Conservation (phyloP, 2,888 invertebrate species). For the Lomographa bimaculata region DNA sequence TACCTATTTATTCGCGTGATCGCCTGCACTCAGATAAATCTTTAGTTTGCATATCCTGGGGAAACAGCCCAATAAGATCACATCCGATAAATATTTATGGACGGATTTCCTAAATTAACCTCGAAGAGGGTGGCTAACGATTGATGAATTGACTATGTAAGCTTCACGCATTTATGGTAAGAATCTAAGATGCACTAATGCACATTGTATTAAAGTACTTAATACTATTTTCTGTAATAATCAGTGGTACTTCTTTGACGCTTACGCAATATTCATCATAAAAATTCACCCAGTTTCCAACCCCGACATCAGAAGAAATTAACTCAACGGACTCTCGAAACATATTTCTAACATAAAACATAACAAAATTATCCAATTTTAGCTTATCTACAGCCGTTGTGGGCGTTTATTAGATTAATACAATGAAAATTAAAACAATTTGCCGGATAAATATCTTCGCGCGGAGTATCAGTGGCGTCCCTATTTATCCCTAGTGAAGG, state of each 20-base stretch:
- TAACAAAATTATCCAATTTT: constrained; percentile 64
- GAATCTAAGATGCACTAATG: no score
- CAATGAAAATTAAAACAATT: constrained; percentile 85
- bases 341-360: constrained; percentile 66
- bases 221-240: no score
- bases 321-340: constrained; percentile 52
- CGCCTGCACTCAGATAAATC: constrained; percentile 44
- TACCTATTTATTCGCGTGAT: constrained; percentile 35
- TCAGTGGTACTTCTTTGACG: no score
- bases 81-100: constrained; percentile 42
- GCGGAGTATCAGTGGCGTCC: constrained; percentile 79
- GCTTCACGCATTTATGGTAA: no score
- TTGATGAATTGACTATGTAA: neutral
- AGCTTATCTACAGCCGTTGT: constrained; percentile 74
- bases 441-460: constrained; percentile 83
- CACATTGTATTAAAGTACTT: no score
- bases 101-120: constrained; percentile 37
- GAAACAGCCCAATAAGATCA: constrained; percentile 25
- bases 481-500: constrained; percentile 79
- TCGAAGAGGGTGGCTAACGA: constrained; percentile 14
- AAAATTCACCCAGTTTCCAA: constrained; percentile 7
- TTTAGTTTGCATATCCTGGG: constrained; percentile 45
- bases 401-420: constrained; percentile 81
- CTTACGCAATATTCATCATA: constrained; percentile 2
- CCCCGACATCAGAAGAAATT: constrained; percentile 56